A percentile compares a stretch with the other conserved stretches of the same genome.
These are phyloP conservation scores for Serinus canaria DNA, from an alignment of 2,113 vertebrate species.

Conservation along the genomic window DNA sequence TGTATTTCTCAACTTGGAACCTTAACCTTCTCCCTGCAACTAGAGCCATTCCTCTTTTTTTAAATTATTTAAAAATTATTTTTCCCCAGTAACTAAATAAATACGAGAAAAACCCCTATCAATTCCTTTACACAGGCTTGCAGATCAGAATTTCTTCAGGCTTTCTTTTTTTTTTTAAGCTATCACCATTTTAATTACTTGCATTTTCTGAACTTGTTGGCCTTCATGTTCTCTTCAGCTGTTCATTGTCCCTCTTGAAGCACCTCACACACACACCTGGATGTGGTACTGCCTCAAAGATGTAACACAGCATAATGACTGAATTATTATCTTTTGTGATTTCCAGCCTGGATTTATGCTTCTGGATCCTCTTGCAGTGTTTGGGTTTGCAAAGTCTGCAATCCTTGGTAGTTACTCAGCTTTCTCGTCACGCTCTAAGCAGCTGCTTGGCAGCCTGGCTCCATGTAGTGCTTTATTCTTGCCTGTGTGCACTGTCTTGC, in stretches of 20 bases:
- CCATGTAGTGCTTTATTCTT: background rate
- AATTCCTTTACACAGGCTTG: background rate
- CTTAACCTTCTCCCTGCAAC: background rate
- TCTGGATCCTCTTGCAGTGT: background rate
- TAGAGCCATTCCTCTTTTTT: background rate
- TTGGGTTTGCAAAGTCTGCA: background rate
- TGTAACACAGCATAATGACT: background rate
- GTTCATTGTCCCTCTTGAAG: background rate
- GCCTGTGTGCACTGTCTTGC: background rate
- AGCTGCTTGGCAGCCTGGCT: background rate
- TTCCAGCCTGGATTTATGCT: background rate
- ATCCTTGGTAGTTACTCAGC: background rate
- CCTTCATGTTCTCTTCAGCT: background rate
- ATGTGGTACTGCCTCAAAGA: background rate
- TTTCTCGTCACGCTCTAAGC: background rate
- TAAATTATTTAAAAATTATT: background rate
- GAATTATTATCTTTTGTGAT: background rate
- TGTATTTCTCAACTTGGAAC: background rate
- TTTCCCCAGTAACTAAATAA: background rate
- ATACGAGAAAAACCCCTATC: fast-evolving
- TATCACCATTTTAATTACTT: background rate
- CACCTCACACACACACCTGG: background rate
- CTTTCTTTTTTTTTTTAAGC: background rate
- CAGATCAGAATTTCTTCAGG: background rate
- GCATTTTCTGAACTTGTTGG: background rate